Percentiles rank a stretch among this genome's conserved stretches.
These are phyloP conservation scores for Oxygymnocypris stewartii DNA, from an alignment of 2,113 vertebrate genomes.

Conservation along the genomic window DNA sequence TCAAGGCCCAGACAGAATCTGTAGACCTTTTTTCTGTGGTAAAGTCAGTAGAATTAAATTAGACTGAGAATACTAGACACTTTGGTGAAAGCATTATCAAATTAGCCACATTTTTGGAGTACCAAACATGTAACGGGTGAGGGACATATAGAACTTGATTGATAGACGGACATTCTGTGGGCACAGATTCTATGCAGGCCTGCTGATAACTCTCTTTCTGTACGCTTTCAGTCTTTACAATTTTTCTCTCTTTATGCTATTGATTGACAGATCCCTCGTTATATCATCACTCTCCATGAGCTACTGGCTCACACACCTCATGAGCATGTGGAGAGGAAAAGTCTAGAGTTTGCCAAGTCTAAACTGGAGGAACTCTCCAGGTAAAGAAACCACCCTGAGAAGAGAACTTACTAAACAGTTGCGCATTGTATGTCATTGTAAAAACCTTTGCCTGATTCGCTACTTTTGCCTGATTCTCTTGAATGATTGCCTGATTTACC, in stretches of 20 bases:
- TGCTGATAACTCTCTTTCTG: background rate
- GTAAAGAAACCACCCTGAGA: slow-evolving; percentile 61
- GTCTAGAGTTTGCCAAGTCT: slow-evolving; percentile 96
- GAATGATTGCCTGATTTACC: no score
- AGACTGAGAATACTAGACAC: background rate
- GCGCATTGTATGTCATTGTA: slow-evolving; percentile 50
- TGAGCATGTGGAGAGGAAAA: slow-evolving; percentile 95
- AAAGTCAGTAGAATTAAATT: background rate
- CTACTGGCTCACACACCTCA: slow-evolving; percentile 95
- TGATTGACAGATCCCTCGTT: slow-evolving; percentile 88
- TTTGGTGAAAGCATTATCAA: background rate
- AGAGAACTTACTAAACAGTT: slow-evolving; percentile 45
- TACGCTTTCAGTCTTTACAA: slow-evolving; percentile 2
- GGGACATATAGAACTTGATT: background rate
- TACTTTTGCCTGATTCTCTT: background rate
- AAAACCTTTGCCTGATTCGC: background rate
- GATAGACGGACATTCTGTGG: background rate
- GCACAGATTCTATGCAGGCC: background rate
- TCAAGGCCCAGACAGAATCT: background rate
- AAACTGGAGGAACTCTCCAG: slow-evolving; percentile 96
- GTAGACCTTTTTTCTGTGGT: background rate
- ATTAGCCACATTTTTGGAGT: background rate
- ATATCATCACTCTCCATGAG: slow-evolving; percentile 97
- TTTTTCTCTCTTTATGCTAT: background rate
- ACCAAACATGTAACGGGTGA: background rate